These are phyloP conservation scores for Gymnobelideus leadbeateri DNA, from an alignment of 2,113 vertebrate species.

Conservation along the genomic window DNA sequence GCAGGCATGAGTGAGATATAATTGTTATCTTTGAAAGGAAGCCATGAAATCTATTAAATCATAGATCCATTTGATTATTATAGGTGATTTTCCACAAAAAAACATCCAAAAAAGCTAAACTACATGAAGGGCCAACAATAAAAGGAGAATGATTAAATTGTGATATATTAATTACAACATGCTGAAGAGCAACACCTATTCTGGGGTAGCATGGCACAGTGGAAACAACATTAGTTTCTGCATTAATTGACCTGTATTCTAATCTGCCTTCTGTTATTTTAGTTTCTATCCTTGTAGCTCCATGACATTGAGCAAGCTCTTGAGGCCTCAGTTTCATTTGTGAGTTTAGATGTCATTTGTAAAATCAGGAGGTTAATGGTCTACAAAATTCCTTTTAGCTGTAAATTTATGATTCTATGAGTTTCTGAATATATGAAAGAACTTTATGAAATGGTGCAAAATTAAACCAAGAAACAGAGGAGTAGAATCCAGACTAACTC, in stretches of 20 bases:
- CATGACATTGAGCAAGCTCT: neutral
- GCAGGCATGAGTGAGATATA: neutral
- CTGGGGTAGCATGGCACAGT: neutral
- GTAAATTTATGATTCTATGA: neutral
- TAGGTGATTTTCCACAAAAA: neutral
- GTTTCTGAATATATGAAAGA: neutral
- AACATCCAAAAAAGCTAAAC: neutral
- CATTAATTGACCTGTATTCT: neutral
- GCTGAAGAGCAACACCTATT: neutral
- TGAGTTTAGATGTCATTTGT: neutral
- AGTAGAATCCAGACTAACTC: neutral
- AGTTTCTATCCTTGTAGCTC: neutral
- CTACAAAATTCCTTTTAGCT: neutral
- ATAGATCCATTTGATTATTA: neutral
- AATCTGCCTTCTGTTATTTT: neutral
- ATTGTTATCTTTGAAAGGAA: neutral
- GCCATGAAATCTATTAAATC: neutral
- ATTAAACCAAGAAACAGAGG: neutral
- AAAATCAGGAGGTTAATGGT: neutral
- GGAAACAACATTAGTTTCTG: neutral
- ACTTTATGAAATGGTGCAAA: neutral
- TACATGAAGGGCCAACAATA: neutral
- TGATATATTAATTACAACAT: neutral
- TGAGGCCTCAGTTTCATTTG: neutral
- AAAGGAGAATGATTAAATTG: neutral